Evolutionary conservation across 2,113 vertebrate genomes (phyloP).

Genomic region (Rousettus leschenaultii): DNA sequence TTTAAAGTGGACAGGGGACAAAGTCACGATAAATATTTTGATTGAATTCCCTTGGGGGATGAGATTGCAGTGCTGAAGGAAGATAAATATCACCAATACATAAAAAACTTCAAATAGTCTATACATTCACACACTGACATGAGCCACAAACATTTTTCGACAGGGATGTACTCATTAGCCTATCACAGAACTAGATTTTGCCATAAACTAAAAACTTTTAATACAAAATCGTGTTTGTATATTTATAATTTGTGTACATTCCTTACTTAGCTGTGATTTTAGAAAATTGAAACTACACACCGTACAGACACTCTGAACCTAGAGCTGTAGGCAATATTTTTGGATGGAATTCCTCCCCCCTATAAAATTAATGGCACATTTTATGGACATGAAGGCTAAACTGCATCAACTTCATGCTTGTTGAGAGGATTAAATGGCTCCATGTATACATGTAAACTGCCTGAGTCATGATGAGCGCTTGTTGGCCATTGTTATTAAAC

Average conservation of each 20-base stretch:
- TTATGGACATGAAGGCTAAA: conserved; percentile 82
- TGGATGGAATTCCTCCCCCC: conserved; percentile 84
- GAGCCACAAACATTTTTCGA: conserved; percentile 89
- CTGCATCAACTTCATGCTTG: conserved; percentile 40
- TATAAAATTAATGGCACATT: conserved; percentile 82
- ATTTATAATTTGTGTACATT: conserved; percentile 92
- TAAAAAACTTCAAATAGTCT: conserved; percentile 82
- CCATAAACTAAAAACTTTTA: conserved; percentile 91
- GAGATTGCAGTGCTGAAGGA: conserved; percentile 85
- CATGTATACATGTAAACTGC: neutral
- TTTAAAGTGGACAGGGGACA: conserved; percentile 91
- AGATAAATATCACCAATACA: conserved; percentile 91
- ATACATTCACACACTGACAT: conserved; percentile 88
- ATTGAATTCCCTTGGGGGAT: conserved; percentile 81
- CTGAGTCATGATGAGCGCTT: neutral
- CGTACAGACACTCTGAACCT: conserved; percentile 87
- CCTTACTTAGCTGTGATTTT: conserved; percentile 88
- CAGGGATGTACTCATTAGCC: conserved; percentile 82
- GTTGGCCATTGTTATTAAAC: neutral
- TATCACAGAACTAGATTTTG: conserved; percentile 85
- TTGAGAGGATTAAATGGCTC: neutral
- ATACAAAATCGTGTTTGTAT: conserved; percentile 93
- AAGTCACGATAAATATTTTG: conserved; percentile 89
- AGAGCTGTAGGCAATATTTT: conserved; percentile 83
- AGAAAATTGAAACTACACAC: conserved; percentile 87